phyloP scores from a whole-genome alignment of 2,888 invertebrate genomes.

The Dolichomitus sp. region DNA sequence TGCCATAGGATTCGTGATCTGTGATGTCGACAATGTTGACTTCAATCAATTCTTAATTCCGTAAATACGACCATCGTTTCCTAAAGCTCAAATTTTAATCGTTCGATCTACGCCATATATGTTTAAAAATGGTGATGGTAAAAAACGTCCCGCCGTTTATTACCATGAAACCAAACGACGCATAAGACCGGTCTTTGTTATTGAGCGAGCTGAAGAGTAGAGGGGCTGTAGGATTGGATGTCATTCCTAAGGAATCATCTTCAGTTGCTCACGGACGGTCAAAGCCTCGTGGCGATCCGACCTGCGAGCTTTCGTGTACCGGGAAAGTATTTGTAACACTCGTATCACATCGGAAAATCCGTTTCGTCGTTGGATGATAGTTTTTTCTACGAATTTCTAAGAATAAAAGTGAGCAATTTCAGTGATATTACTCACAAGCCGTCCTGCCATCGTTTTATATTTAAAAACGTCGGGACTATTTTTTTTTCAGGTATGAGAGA shows the following conservation, averaged over 20 bases:
- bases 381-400: constrained; percentile 56
- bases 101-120: background rate
- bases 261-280: constrained; percentile 79
- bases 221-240: constrained; percentile 73
- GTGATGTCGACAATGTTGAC: background rate
- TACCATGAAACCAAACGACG: background rate
- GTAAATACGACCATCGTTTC: background rate
- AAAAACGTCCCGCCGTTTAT: background rate
- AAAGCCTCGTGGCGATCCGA: constrained; percentile 71
- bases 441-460: background rate
- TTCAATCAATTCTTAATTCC: background rate
- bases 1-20: background rate
- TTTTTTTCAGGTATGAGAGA: background rate
- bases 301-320: constrained; percentile 73
- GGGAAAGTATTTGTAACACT: constrained; percentile 28
- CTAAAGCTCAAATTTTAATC: background rate
- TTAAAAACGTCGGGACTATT: background rate
- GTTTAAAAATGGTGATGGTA: background rate
- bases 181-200: constrained; percentile 64
- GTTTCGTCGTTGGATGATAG: constrained; percentile 1
- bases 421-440: background rate
- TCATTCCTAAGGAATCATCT: constrained; percentile 84
- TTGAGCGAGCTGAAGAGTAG: constrained; percentile 69
- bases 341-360: constrained; percentile 14
- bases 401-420: constrained; percentile 70